Evolutionary conservation across 1,140 invertebrate genomes (phyloP), one percentile per base, ranked within the genome.

Genomic region (Eufriesea mexicana): DNA sequence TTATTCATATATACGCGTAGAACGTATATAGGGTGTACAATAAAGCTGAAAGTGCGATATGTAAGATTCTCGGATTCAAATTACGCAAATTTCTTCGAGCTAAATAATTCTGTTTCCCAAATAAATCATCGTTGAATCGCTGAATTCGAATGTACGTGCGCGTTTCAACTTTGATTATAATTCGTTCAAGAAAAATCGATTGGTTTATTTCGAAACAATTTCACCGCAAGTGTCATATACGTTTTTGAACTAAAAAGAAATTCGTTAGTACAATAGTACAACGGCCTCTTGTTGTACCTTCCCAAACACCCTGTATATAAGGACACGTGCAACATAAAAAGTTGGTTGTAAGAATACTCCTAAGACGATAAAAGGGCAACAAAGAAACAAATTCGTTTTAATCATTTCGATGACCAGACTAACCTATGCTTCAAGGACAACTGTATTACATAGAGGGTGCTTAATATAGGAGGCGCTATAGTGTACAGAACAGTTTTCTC

Each of bases 31-130:
- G 61, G 20, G 51, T 67, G 71, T 75, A 35, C 55, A 66, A 57
- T 75, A 66, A 66, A 47, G 54, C 18, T 75, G 71, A 55, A 75
- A 75, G 18, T 66, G 49, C 72, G 79, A 81, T 81, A 81, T 81
- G 79, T 81, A 75, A 75, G 47, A 81, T 57, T 76, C 61, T 61
- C 72, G 72, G 72, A 47, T 75, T 81, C 59, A 64, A 66, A 80
- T 73, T 70, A 68, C 9, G 42, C n/a, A 45, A 67, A 77, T 23
- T n/a, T 67, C 62, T 9, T 47, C 49, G 14, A 45, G 18, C 14
- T 54, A 25, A 55, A 35, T 35, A 35, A 25, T 77, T 55, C 59
- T 35, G 35, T 47, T 18, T 74, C 28, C 18, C 20, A 51, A 49
- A 9, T 16, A 47, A 23, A 75, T 59, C 8, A 35, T 25, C 6